phyloP scores from a whole-genome alignment of 2,113 vertebrate genomes.

The Aspidoscelis tigris region DNA sequence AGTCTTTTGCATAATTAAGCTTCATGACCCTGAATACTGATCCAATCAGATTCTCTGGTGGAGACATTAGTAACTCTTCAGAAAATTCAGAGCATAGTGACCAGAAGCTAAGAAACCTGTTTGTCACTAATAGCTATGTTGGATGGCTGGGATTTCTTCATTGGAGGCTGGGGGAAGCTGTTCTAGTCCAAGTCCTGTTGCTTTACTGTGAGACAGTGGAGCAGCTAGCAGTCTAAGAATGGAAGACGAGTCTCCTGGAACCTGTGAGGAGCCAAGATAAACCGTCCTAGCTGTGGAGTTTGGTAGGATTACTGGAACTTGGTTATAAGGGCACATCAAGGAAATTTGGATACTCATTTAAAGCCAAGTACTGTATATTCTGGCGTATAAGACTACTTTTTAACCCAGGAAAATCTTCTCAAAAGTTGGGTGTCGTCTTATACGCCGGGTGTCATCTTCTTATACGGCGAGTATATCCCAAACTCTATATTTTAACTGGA shows the following conservation, averaged over 20 bases:
- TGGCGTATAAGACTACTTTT: too few species aligned
- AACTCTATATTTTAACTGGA: too few species aligned
- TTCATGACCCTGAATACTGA: conserved; percentile 1
- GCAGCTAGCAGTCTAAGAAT: rapidly evolving
- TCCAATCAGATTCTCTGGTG: conserved; percentile 15
- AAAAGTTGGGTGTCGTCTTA: too few species aligned
- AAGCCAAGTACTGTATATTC: not conserved
- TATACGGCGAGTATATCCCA: too few species aligned
- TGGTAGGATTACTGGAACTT: not conserved
- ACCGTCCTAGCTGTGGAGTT: conserved; percentile 3
- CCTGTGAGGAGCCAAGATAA: not conserved
- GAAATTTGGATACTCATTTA: not conserved
- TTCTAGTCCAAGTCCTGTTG: not conserved
- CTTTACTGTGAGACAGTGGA: not conserved
- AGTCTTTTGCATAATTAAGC: not conserved
- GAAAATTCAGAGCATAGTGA: conserved; percentile 32
- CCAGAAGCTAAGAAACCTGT: conserved; percentile 9
- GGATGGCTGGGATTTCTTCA: not conserved
- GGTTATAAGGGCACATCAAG: too few species aligned
- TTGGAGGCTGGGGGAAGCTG: not conserved
- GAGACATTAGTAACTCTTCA: conserved; percentile 3
- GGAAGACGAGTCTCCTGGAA: conserved; percentile 1
- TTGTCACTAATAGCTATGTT: not conserved
- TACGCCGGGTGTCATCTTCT: too few species aligned
- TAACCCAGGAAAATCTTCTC: too few species aligned